Evolutionary conservation across 2,113 vertebrate species (phyloP), one percentile per base, ranked within the genome.

Genomic region (Solea senegalensis): DNA sequence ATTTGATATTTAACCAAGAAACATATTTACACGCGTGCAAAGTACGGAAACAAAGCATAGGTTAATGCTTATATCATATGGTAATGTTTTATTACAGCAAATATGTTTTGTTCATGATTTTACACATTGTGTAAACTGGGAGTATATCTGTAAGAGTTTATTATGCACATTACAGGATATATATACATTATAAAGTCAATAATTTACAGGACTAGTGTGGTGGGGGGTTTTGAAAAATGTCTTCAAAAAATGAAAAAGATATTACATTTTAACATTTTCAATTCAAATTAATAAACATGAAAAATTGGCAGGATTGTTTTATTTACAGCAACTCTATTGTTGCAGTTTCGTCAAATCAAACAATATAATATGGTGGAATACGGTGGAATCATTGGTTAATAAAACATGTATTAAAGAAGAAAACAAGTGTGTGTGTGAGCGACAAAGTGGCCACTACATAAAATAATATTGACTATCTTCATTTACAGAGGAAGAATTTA

Each of bases 191-290:
- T 34, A 34, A 34, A 34, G 43, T 44, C 43, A 44, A 2, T 8
- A 44, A 2, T 8, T 26, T 21, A 9, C 11, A 27, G 48, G 2
- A 34, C 34, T 34, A 34, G 34, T 34, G 34, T 34, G 34, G 21
- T 21, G 21, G 21, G 21, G 21, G 21, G 21, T 21, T 21, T 21
- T 1, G 21, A 21, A 21, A 21, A 21, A 21, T 1, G 21, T 21
- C 21, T 21, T 21, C 21, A 2, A 1, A 27, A 16, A 68, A 14
- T 2, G 1, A 0, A 15, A 46, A 64, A 5, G 0, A 49, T 41
- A 45, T 59, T 64, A 28, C 67, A 52, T 75, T 39, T 14, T 0
- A 64, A 54, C 43, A 7, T 46, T 21, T 44, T 21, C 21, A 21
- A 21, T 21, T 21, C 1, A n/a, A 43, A 11, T 9, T 13, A 21